Percentiles rank a stretch among this genome's conserved stretches.
These are phyloP conservation scores for Malurus splendens DNA, from an alignment of 2,797 vertebrate genomes.

Conservation along the genomic window DNA sequence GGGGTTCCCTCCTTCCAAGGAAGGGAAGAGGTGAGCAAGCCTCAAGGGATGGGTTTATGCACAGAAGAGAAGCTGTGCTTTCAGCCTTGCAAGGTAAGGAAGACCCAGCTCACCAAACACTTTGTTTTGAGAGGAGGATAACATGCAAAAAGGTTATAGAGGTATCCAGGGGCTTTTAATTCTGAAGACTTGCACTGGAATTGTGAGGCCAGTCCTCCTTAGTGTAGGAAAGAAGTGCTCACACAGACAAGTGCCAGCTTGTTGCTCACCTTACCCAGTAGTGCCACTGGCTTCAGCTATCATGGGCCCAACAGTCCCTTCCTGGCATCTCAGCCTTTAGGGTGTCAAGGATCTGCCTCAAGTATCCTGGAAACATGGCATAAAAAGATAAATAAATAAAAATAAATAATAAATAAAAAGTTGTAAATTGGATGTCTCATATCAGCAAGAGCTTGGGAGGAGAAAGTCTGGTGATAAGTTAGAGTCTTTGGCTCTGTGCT, in stretches of 20 bases:
- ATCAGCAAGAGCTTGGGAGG: background rate
- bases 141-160: background rate
- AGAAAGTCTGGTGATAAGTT: background rate
- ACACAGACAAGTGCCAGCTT: background rate
- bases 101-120: background rate
- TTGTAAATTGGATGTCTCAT: background rate
- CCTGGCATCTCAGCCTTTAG: background rate
- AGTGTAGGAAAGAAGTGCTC: background rate
- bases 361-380: background rate
- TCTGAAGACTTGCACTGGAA: background rate
- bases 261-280: background rate
- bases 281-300: background rate
- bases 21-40: background rate
- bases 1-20: background rate
- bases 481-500: background rate
- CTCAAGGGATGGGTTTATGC: background rate
- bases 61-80: background rate
- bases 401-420: background rate
- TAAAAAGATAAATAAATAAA: background rate
- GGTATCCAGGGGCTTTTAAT: background rate
- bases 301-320: background rate
- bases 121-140: background rate
- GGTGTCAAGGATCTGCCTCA: background rate
- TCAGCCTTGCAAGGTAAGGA: background rate
- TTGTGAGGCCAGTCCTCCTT: background rate